These are phyloP conservation scores for Agrochola lota DNA, from an alignment of 2,888 invertebrate genomes.

Conservation along the genomic window DNA sequence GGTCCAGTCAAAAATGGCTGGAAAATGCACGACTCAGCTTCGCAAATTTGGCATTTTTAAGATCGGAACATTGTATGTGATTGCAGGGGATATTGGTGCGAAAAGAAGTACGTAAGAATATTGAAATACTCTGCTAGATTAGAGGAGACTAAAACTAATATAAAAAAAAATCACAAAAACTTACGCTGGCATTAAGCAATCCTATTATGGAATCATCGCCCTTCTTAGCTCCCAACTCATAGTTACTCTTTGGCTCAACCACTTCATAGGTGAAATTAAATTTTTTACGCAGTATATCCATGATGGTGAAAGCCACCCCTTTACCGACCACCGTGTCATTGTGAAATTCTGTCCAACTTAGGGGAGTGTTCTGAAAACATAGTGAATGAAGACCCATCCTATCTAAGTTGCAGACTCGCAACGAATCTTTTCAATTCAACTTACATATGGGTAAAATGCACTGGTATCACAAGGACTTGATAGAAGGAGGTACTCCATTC, in stretches of 20 bases:
- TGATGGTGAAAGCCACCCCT: conserved; percentile 94
- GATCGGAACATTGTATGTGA: neutral
- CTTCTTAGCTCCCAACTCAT: conserved; percentile 90
- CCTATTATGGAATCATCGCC: conserved; percentile 91
- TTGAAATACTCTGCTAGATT: neutral
- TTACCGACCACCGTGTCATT: conserved; percentile 91
- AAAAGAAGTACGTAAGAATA: no score
- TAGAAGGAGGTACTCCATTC: neutral
- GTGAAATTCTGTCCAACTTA: conserved; percentile 89
- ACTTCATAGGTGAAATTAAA: conserved; percentile 94
- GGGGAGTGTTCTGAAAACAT: conserved; percentile 90
- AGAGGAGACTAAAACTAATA: neutral
- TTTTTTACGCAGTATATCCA: conserved; percentile 92
- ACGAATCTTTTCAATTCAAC: neutral
- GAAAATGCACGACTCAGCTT: neutral
- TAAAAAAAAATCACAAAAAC: conserved; percentile 55
- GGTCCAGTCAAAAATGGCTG: neutral
- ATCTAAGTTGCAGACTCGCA: no score
- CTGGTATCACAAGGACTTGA: no score
- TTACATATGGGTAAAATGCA: neutral
- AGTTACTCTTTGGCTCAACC: conserved; percentile 91
- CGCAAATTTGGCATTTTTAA: neutral
- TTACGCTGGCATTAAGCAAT: conserved; percentile 91
- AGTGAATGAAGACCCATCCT: neutral
- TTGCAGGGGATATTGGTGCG: no score